Conservation (phyloP, 2,113 vertebrate species). For the Cavia aperea region DNA sequence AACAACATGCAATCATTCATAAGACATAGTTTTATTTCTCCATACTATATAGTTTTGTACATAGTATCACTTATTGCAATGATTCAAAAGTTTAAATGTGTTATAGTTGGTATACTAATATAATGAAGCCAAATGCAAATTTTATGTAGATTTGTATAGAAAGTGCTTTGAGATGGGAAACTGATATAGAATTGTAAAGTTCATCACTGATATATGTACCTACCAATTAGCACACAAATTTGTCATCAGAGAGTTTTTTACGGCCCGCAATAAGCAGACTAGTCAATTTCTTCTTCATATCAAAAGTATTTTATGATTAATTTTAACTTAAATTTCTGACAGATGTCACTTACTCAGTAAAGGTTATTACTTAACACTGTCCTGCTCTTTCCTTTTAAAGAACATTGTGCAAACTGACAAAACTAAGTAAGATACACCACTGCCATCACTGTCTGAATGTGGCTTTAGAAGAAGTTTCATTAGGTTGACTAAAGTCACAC, state of each 20-base stretch:
- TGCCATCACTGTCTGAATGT: background rate
- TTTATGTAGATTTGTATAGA: background rate
- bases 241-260: background rate
- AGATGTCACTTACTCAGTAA: background rate
- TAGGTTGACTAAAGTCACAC: background rate
- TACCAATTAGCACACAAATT: background rate
- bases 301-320: background rate
- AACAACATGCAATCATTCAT: background rate
- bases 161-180: background rate
- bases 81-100: background rate
- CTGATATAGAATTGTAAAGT: background rate
- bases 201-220: background rate
- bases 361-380: background rate
- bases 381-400: constrained; percentile 5
- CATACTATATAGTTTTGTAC: background rate
- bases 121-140: background rate
- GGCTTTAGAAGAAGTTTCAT: background rate
- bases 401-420: background rate
- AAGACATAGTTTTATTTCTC: background rate
- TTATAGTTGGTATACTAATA: background rate
- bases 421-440: background rate
- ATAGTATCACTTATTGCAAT: too few species aligned
- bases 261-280: background rate
- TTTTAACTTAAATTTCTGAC: background rate
- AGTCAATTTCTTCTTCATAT: background rate